Evolutionary conservation across 2,113 vertebrate genomes (phyloP).

Genomic region (Marmota flaviventris): DNA sequence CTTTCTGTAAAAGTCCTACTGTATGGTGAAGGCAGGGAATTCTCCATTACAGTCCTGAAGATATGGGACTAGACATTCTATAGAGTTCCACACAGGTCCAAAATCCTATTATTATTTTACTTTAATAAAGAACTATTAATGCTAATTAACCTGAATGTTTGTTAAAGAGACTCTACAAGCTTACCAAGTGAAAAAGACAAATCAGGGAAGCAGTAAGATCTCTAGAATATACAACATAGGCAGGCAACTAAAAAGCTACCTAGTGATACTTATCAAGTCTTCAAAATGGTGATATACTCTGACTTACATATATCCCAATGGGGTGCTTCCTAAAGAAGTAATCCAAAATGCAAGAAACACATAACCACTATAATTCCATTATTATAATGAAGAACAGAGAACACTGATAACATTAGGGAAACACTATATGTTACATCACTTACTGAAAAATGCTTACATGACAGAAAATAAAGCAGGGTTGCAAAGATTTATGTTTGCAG

Average conservation of each 20-base stretch:
- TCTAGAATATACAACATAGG: neutral
- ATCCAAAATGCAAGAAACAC: neutral
- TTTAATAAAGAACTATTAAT: neutral
- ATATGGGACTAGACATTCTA: neutral
- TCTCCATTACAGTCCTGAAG: neutral
- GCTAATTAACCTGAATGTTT: neutral
- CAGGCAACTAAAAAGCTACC: neutral
- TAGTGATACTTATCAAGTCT: neutral
- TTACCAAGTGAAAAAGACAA: neutral
- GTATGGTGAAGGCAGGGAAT: neutral
- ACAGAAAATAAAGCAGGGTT: neutral
- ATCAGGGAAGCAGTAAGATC: neutral
- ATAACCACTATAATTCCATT: slow-evolving; percentile 19
- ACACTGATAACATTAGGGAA: neutral
- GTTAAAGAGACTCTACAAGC: neutral
- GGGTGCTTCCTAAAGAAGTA: neutral
- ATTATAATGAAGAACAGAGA: neutral
- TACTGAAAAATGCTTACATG: neutral
- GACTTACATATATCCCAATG: neutral
- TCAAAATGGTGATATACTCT: neutral
- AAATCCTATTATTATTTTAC: neutral
- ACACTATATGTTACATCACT: neutral
- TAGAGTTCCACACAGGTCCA: neutral
- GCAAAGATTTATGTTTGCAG: neutral
- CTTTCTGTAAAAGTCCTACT: neutral